Evolutionary conservation across 2,888 invertebrate species (phyloP).

Genomic region (Cephus rjabovi): DNA sequence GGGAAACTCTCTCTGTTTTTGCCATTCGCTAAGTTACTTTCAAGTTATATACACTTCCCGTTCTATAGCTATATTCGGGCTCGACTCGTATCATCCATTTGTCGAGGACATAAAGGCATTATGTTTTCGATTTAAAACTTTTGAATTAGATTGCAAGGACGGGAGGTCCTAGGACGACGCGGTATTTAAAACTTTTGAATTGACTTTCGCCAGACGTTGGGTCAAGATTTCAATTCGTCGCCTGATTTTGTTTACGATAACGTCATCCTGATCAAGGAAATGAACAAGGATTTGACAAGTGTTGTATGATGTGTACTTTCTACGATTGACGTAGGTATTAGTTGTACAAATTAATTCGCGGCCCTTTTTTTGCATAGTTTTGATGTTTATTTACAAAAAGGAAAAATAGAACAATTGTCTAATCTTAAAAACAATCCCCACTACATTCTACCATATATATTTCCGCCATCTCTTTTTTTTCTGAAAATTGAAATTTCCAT

Average conservation of each 20-base stretch:
- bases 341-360: too few relatives aligned
- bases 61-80: constrained; percentile 36
- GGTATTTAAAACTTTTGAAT: constrained; percentile 44
- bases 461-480: too few relatives aligned
- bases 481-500: too few relatives aligned
- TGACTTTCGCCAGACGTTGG: constrained; percentile 18
- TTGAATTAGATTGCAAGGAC: constrained; percentile 49
- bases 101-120: constrained; percentile 15
- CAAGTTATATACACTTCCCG: constrained; percentile 30
- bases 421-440: too few relatives aligned
- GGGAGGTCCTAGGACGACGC: constrained; percentile 22
- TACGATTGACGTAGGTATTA: neutral
- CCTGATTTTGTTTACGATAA: neutral
- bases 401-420: too few relatives aligned
- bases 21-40: constrained; percentile 15
- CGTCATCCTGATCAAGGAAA: neutral
- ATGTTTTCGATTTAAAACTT: constrained; percentile 44
- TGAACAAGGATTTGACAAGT: neutral
- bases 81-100: constrained; percentile 31
- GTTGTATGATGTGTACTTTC: neutral
- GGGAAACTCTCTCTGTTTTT: neutral
- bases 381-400: too few relatives aligned
- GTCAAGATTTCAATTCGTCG: neutral
- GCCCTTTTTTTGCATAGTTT: too few relatives aligned
- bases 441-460: too few relatives aligned